Conservation (phyloP, 2,888 invertebrate species). For the Strigamia transsilvanica region DNA sequence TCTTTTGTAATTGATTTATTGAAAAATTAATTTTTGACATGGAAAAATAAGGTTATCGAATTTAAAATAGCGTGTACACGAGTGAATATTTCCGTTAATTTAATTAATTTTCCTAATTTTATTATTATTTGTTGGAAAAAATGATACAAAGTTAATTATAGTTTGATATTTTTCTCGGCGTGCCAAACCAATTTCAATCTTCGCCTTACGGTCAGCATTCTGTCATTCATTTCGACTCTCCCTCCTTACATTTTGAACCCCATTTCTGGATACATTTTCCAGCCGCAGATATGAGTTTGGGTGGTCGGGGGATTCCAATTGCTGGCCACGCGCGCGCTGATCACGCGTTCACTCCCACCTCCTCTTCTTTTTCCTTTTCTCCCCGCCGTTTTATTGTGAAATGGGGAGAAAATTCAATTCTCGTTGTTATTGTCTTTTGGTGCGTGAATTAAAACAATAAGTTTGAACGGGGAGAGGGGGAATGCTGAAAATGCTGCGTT, state of each 20-base stretch:
- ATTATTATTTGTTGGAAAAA: not conserved
- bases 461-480: constrained; percentile 50
- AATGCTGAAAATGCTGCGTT: constrained; percentile 6
- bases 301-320: constrained; percentile 36
- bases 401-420: constrained; percentile 54
- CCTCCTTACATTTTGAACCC: constrained; percentile 29
- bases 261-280: constrained; percentile 35
- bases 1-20: not conserved
- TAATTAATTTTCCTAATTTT: not conserved
- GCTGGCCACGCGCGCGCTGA: constrained; percentile 19
- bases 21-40: not conserved
- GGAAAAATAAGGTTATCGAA: too few species aligned
- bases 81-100: too few species aligned
- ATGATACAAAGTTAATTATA: not conserved
- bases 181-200: not conserved
- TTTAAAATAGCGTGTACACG: too few species aligned
- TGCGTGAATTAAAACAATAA: constrained; percentile 54
- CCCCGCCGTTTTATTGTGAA: constrained; percentile 53
- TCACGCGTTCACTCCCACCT: not conserved
- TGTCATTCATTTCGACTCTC: not conserved
- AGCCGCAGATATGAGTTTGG: constrained; percentile 35
- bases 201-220: not conserved
- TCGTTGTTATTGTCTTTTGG: constrained; percentile 52
- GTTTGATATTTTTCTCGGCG: not conserved
- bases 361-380: not conserved